Evolutionary conservation across 2,888 invertebrate genomes (phyloP), one percentile per base, ranked within the genome.

Genomic region (Chymomyza caudatula): DNA sequence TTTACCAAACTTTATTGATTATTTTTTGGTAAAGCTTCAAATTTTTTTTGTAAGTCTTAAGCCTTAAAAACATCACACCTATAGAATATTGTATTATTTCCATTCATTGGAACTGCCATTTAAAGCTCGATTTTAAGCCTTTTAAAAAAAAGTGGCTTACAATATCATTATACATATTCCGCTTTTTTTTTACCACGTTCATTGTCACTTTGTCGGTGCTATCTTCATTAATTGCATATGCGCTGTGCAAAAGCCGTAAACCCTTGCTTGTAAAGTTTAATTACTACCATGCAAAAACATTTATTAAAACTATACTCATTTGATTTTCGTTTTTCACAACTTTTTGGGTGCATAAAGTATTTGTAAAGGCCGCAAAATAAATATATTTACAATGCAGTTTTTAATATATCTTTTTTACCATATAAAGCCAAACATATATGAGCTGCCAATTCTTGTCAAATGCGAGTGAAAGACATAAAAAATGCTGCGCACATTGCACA

Each of bases 191-290:
- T 62, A 66, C 65, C 63, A 74, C 65, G 66, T 71, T 68, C 61
- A 63, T 63, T 76, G 78, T 63, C 76, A 73, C 62, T 60, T 54
- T 54, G 58, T 60, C 61, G 57, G 56, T 66, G 62, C 57, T 67
- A 76, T 78, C 78, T 78, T 76, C 70, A 76, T 78, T 76, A 76
- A 78, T 76, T 71, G 74, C 63, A 66, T 73, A 66, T 52, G 61
- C 23, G 53, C 53, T 3, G 49, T 37, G 63, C 25, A 37, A n/a
- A n/a, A 47, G 53, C 25, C 11, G 59, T 62, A 64, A 59, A 53
- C 67, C 63, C 11, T 8, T 11, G 29, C 47, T 63, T 65, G 63
- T 58, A 70, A 67, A 70, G 67, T 64, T 67, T 69, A 76, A 78
- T 70, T 67, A 29, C 44, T 49, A 52, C 65, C 73, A 59, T 29